These are phyloP conservation scores for Ornithoptera alexandrae DNA, from an alignment of 2,888 invertebrate species.

Conservation along the genomic window DNA sequence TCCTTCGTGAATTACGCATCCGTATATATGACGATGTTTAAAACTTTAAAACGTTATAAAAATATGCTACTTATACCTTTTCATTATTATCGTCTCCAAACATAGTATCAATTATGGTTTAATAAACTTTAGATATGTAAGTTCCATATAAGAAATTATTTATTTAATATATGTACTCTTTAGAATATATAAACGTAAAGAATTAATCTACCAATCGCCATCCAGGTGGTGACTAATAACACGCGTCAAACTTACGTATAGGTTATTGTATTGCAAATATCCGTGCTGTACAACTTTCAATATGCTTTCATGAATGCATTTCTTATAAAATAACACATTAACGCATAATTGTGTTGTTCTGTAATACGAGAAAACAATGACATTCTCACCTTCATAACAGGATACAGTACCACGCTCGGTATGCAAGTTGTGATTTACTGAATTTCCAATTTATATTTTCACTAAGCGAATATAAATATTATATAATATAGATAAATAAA, in stretches of 20 bases:
- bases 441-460: background rate
- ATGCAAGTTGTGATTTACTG: background rate
- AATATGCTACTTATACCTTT: too few species aligned
- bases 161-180: background rate
- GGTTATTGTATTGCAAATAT: background rate
- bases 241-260: background rate
- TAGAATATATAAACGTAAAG: background rate
- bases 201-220: background rate
- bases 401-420: background rate
- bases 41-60: too few species aligned
- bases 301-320: background rate
- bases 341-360: slow-evolving; percentile 2
- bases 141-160: background rate
- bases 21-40: too few species aligned
- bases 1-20: too few species aligned
- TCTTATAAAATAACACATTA: slow-evolving; percentile 7
- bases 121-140: too few species aligned
- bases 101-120: too few species aligned
- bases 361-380: slow-evolving; percentile 3
- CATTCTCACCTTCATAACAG: slow-evolving; percentile 4
- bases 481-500: too few species aligned
- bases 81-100: too few species aligned
- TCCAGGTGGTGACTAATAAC: background rate
- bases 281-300: slow-evolving; percentile 1
- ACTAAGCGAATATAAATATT: background rate